A percentile compares a stretch with the other conserved stretches of the same genome.
Conservation (phyloP, 2,797 vertebrate genomes). For the Melanotaenia nigrans region DNA sequence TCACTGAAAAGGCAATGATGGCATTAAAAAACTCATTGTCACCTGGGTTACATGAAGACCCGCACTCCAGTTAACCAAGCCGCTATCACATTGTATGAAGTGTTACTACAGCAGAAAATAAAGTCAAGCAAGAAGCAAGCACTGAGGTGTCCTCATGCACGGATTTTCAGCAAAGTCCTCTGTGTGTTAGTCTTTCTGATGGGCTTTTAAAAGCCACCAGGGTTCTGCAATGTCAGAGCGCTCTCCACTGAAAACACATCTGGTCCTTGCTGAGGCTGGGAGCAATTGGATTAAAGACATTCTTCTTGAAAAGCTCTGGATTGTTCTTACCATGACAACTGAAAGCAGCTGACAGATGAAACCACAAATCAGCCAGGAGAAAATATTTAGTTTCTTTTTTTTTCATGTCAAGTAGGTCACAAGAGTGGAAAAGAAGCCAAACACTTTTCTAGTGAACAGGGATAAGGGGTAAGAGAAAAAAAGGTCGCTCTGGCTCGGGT, state of each 20-base stretch:
- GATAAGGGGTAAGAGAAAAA: slow-evolving; percentile 43
- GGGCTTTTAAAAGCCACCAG: slow-evolving; percentile 70
- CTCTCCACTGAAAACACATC: slow-evolving; percentile 71
- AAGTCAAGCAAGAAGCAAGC: slow-evolving; percentile 44
- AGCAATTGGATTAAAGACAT: slow-evolving; percentile 76
- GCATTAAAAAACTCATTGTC: slow-evolving; percentile 33
- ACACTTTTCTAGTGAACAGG: slow-evolving; percentile 51
- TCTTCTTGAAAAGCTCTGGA: slow-evolving; percentile 64
- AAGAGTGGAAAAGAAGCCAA: slow-evolving; percentile 52
- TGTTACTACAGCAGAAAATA: slow-evolving; percentile 54
- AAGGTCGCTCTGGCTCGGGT: slow-evolving; percentile 44
- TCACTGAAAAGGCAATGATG: slow-evolving; percentile 29
- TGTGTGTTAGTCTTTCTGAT: slow-evolving; percentile 66
- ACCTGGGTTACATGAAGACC: slow-evolving; percentile 52
- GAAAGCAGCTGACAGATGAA: slow-evolving; percentile 72
- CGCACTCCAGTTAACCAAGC: slow-evolving; percentile 18
- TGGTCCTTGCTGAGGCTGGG: slow-evolving; percentile 72
- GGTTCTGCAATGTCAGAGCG: slow-evolving; percentile 57
- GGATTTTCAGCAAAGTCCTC: slow-evolving; percentile 54
- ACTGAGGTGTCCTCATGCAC: slow-evolving; percentile 52
- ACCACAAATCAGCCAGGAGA: slow-evolving; percentile 79
- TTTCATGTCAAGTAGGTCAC: slow-evolving; percentile 65
- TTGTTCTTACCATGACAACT: slow-evolving; percentile 67
- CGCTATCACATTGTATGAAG: slow-evolving; percentile 39
- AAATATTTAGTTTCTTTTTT: slow-evolving; percentile 73